Conservation (phyloP, 37 sponge, comb jelly and placozoan species). For the Aplysina aerophoba region DNA sequence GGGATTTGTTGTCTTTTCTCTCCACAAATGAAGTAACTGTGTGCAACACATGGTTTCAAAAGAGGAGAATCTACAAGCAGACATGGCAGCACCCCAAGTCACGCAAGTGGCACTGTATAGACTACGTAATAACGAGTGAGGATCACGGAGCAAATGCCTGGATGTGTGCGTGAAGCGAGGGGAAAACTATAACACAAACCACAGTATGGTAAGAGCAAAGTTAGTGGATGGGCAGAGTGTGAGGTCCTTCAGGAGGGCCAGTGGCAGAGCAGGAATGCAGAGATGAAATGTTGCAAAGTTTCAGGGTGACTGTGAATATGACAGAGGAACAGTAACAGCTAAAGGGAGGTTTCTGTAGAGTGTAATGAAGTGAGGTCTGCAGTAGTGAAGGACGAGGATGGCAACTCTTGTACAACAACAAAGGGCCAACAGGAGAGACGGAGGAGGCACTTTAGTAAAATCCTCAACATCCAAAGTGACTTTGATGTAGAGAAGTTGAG, state of each 20-base stretch:
- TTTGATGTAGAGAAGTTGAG: too few species aligned
- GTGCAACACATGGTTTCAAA: slow-evolving; percentile 23
- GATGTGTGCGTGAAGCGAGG: slow-evolving; percentile 21
- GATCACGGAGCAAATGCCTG: background rate
- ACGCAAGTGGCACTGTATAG: slow-evolving; percentile 27
- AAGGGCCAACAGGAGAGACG: too few species aligned
- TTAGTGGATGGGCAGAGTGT: slow-evolving; percentile 6
- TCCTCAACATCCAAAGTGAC: too few species aligned
- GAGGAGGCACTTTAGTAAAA: too few species aligned
- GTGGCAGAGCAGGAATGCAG: background rate
- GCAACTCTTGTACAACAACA: too few species aligned
- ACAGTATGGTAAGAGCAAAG: slow-evolving; percentile 21
- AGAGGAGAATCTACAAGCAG: slow-evolving; percentile 29
- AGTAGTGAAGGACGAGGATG: too few species aligned
- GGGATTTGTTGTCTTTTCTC: slow-evolving; percentile 28
- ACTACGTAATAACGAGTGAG: too few species aligned
- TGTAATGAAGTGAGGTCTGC: too few species aligned
- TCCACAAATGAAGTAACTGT: slow-evolving; percentile 11
- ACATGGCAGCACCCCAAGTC: slow-evolving; percentile 33
- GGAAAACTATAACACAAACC: slow-evolving; percentile 1
- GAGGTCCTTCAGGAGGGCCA: slow-evolving; percentile 9
- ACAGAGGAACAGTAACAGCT: slow-evolving; percentile 14
- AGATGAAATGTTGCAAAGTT: slow-evolving; percentile 15
- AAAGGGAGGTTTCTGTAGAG: background rate
- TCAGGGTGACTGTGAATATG: background rate